Conservation (phyloP, 1,140 invertebrate species). For the Pseudomyrmex gracilis region DNA sequence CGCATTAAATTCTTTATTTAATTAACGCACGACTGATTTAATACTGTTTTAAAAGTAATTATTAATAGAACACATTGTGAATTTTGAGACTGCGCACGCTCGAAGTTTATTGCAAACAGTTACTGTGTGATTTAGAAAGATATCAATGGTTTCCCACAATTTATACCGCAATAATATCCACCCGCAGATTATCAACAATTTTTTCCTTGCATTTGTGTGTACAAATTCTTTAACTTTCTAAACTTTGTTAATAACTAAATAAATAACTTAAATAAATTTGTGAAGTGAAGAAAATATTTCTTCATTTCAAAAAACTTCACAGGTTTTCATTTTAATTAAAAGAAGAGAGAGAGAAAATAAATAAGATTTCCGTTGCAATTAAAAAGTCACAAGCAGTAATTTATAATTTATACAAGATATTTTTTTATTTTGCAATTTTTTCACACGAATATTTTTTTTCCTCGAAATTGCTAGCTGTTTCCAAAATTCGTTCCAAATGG, state of each 20-base stretch:
- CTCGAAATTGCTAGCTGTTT: too few relatives aligned
- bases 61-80: constrained; percentile 59
- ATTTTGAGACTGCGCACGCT: constrained; percentile 14
- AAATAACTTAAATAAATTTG: not conserved
- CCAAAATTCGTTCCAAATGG: too few relatives aligned
- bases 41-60: constrained; percentile 57
- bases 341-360: too few relatives aligned
- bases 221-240: constrained; percentile 1
- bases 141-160: constrained; percentile 2
- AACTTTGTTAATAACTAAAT: not conserved
- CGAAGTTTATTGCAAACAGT: constrained; percentile 25
- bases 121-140: constrained; percentile 5
- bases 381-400: too few relatives aligned
- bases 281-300: not conserved
- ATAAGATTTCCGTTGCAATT: too few relatives aligned
- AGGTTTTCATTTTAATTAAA: too few relatives aligned
- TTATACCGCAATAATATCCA: not conserved
- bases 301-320: not conserved
- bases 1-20: constrained; percentile 36
- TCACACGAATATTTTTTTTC: too few relatives aligned
- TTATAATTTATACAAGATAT: too few relatives aligned
- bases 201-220: not conserved
- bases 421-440: too few relatives aligned
- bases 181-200: not conserved
- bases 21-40: constrained; percentile 22